Percentiles rank a stretch among this genome's conserved stretches.
Conservation (phyloP, 2,113 vertebrate genomes). For the Myanophis thanlyinensis region DNA sequence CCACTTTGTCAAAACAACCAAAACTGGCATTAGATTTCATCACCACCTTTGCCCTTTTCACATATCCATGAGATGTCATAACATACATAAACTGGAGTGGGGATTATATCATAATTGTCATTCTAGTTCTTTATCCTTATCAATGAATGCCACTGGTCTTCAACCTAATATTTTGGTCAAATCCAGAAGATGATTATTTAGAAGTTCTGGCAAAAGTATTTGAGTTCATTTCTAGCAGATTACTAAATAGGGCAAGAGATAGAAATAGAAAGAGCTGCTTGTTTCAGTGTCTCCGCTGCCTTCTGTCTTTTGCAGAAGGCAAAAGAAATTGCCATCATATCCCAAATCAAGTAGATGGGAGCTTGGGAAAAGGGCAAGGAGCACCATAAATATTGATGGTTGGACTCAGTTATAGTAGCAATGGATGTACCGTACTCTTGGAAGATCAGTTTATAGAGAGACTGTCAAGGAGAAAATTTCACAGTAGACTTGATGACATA, state of each 20-base stretch:
- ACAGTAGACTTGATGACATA: background rate
- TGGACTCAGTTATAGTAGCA: background rate
- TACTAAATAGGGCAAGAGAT: background rate
- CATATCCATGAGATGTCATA: background rate
- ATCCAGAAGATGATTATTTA: background rate
- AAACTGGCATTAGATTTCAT: background rate
- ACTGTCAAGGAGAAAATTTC: background rate
- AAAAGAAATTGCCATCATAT: background rate
- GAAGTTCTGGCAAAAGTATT: background rate
- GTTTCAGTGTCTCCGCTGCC: background rate
- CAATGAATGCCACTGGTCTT: no score
- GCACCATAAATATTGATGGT: background rate
- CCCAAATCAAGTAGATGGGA: background rate
- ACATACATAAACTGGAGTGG: background rate
- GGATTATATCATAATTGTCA: background rate
- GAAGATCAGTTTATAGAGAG: background rate
- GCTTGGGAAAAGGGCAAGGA: background rate
- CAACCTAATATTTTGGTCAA: background rate
- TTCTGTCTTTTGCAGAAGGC: background rate
- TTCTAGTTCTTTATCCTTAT: background rate
- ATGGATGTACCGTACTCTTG: background rate
- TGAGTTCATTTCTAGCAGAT: background rate
- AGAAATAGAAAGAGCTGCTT: background rate
- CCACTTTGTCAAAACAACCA: background rate
- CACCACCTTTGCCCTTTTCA: background rate